Conservation (phyloP, 2,113 vertebrate species). For the Canis aureus region DNA sequence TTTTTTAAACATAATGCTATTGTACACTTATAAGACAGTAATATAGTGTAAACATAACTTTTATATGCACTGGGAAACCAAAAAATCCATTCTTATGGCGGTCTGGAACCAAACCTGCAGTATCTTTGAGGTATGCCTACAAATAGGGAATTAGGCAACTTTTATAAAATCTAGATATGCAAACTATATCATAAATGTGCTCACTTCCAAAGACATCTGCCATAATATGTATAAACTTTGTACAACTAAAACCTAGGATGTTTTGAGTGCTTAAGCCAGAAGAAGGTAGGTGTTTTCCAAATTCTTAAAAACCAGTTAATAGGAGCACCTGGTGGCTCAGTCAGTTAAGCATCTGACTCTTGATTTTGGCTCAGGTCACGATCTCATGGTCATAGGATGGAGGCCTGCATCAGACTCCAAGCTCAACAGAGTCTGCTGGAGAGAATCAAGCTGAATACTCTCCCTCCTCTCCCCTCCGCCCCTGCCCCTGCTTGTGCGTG, state of each 20-base stretch:
- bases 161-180: neutral
- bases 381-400: neutral
- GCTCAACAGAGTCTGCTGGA: neutral
- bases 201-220: conserved; percentile 30
- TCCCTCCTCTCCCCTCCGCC: neutral
- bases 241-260: neutral
- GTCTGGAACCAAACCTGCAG: neutral
- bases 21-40: neutral
- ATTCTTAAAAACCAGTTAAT: conserved; percentile 29
- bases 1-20: neutral
- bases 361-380: neutral
- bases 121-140: neutral
- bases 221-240: neutral
- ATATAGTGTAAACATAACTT: neutral
- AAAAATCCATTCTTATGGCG: neutral
- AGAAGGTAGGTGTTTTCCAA: neutral
- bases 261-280: neutral
- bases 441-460: neutral
- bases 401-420: neutral
- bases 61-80: neutral
- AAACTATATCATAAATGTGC: neutral
- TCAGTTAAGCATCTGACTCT: neutral
- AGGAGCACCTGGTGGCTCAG: neutral
- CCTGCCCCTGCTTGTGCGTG: neutral
- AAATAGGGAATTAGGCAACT: neutral